phyloP scores from a whole-genome alignment of 2,113 vertebrate species.

The Cyanoliseus patagonus region DNA sequence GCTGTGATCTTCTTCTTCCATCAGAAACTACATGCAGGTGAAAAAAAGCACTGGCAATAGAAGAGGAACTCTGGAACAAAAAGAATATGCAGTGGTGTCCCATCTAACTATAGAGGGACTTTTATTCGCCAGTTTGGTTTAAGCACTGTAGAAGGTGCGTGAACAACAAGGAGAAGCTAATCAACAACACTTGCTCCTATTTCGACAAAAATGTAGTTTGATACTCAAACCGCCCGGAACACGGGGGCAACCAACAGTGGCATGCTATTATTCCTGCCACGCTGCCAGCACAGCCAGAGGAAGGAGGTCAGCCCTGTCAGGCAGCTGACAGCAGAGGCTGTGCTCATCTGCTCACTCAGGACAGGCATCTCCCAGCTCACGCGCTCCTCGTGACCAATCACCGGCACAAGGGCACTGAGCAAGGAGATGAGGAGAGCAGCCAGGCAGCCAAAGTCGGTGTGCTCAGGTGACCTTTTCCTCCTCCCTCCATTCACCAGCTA shows the following conservation, averaged over 20 bases:
- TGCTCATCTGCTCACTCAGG: neutral
- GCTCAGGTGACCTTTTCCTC: neutral
- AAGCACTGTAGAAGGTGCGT: neutral
- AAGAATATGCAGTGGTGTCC: neutral
- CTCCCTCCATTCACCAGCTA: neutral
- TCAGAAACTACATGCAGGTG: neutral
- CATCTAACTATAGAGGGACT: neutral
- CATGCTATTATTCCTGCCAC: neutral
- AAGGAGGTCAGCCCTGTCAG: neutral
- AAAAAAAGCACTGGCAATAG: neutral
- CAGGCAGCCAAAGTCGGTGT: neutral
- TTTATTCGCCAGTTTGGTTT: neutral
- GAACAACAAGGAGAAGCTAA: neutral
- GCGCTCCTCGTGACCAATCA: neutral
- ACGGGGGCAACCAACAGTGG: neutral
- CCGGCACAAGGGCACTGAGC: neutral
- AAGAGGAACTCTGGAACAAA: neutral
- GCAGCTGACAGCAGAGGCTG: neutral
- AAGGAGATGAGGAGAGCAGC: neutral
- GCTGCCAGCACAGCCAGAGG: neutral
- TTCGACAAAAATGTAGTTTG: neutral
- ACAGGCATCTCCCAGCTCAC: neutral
- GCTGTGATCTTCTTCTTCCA: neutral
- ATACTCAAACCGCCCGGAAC: neutral
- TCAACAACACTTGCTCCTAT: neutral